Percentiles rank a stretch among this genome's conserved stretches.
phyloP scores from a whole-genome alignment of 2,888 invertebrate genomes.

The Andricus quercusramuli region DNA sequence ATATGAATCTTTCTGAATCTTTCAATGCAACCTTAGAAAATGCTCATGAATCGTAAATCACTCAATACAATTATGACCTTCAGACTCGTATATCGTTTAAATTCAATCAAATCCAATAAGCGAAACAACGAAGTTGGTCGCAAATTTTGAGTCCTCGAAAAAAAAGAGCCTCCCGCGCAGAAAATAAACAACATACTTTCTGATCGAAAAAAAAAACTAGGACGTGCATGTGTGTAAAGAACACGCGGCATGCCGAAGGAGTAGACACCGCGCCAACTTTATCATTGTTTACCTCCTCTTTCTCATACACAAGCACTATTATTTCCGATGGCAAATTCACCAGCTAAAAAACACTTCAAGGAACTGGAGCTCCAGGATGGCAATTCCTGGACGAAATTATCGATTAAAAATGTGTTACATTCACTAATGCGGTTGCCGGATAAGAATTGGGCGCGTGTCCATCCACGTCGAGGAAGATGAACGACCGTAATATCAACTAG shows the following conservation, averaged over 20 bases:
- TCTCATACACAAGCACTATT: slow-evolving; percentile 6
- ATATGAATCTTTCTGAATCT: not conserved
- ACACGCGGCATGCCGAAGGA: slow-evolving; percentile 46
- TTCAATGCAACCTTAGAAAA: not conserved
- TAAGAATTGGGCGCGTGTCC: slow-evolving; percentile 53
- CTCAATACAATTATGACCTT: slow-evolving; percentile 25
- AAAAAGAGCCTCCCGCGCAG: not conserved
- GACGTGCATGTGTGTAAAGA: slow-evolving; percentile 33
- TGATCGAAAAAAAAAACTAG: slow-evolving; percentile 5
- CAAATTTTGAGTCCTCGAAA: not conserved
- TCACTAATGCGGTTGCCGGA: slow-evolving; percentile 44
- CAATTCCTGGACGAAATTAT: slow-evolving; percentile 8
- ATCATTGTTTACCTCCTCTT: slow-evolving; percentile 47
- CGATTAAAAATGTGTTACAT: slow-evolving; percentile 39
- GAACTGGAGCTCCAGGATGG: not conserved
- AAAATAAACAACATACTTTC: not conserved
- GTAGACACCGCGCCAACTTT: slow-evolving; percentile 48
- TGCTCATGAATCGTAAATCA: not conserved
- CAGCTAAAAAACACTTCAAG: not conserved
- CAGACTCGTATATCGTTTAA: not conserved
- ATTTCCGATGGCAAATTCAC: not conserved
- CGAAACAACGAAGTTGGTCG: not conserved
- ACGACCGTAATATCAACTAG: slow-evolving; percentile 15
- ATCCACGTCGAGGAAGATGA: slow-evolving; percentile 23
- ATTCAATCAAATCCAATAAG: not conserved